These are phyloP conservation scores for Onychomys torridus DNA, from an alignment of 2,797 vertebrate genomes.

Conservation along the genomic window DNA sequence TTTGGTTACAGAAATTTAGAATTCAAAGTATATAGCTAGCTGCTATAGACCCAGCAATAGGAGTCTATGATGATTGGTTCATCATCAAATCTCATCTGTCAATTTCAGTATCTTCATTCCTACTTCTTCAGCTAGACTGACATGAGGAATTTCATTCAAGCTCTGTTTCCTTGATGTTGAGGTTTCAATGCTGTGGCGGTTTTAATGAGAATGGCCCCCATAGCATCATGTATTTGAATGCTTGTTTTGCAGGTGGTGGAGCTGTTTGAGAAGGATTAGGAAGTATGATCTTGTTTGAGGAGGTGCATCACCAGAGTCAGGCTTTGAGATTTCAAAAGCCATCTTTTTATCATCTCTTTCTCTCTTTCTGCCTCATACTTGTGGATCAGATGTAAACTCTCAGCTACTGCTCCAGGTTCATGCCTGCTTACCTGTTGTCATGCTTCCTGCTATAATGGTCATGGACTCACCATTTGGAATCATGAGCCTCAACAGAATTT, in stretches of 20 bases:
- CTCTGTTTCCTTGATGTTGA: not conserved
- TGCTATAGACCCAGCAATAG: not conserved
- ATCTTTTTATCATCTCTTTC: no score
- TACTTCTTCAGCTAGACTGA: not conserved
- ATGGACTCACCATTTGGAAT: not conserved
- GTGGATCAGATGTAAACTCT: not conserved
- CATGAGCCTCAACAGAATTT: not conserved
- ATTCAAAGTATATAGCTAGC: not conserved
- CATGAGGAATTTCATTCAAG: constrained; percentile 36
- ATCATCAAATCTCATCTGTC: not conserved
- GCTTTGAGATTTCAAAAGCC: not conserved
- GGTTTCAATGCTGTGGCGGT: not conserved
- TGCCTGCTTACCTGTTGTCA: no score
- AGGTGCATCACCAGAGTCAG: no score
- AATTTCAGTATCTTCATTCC: not conserved
- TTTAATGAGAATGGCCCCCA: not conserved
- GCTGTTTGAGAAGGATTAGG: not conserved
- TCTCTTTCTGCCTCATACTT: not conserved
- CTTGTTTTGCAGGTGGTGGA: not conserved
- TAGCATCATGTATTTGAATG: not conserved
- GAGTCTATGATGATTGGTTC: not conserved
- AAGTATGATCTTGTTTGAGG: not conserved
- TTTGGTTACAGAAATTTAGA: constrained; percentile 34
- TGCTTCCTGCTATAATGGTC: not conserved
- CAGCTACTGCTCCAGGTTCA: not conserved